These are phyloP conservation scores for Kryptopterus vitreolus DNA, from an alignment of 2,797 vertebrate genomes.

Conservation along the genomic window DNA sequence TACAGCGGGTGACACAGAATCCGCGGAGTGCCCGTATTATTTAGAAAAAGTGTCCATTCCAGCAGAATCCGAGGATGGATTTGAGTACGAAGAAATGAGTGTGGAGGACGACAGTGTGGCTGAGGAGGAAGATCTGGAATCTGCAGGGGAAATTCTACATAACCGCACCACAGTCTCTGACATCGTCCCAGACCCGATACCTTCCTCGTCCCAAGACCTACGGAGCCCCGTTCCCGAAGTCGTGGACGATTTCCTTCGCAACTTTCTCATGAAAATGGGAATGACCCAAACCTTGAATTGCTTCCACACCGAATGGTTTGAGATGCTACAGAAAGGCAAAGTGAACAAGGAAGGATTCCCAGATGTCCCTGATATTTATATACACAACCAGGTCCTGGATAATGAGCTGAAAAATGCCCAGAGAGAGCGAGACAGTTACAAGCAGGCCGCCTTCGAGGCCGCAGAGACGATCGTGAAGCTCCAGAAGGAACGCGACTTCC, in stretches of 20 bases:
- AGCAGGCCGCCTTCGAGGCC: conserved; percentile 67
- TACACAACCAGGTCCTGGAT: conserved; percentile 75
- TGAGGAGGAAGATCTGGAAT: conserved; percentile 52
- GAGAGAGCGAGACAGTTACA: conserved; percentile 76
- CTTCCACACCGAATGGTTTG: conserved; percentile 91
- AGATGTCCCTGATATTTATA: conserved; percentile 75
- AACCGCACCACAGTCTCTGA: conserved; percentile 1
- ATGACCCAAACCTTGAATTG: conserved; percentile 88
- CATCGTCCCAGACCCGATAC: not conserved
- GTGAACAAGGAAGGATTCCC: conserved; percentile 50
- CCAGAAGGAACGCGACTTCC: conserved; percentile 81
- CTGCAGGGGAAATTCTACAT: conserved; percentile 36
- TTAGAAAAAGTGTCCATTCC: conserved; percentile 54
- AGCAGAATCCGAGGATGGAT: conserved; percentile 52
- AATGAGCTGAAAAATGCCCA: conserved; percentile 72
- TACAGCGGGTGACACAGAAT: conserved; percentile 30
- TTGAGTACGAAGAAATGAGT: conserved; percentile 51
- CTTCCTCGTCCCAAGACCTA: conserved; percentile 36
- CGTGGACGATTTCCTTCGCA: conserved; percentile 84
- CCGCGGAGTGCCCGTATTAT: conserved; percentile 49
- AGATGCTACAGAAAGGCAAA: conserved; percentile 76
- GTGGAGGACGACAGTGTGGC: conserved; percentile 47
- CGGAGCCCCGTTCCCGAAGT: conserved; percentile 65
- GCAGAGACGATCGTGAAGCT: conserved; percentile 73
- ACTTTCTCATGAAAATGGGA: conserved; percentile 81